A percentile compares a stretch with the other conserved stretches of the same genome.
Evolutionary conservation across 1,140 invertebrate genomes (phyloP).

Genomic region (Elymnias hypermnestra): DNA sequence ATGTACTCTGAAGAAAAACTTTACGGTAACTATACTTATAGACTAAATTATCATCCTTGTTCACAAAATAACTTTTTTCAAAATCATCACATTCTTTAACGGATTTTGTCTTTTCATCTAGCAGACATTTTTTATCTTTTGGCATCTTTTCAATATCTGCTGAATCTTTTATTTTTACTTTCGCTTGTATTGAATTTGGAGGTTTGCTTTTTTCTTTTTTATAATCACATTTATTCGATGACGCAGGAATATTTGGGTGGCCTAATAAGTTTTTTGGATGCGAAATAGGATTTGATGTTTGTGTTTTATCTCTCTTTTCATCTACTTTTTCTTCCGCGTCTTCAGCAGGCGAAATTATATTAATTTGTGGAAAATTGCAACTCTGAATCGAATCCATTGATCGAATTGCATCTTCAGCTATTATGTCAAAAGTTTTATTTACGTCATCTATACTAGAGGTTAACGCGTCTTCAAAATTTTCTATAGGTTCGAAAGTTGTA

Average conservation of each 20-base stretch:
- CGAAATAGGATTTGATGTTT: slow-evolving; percentile 46
- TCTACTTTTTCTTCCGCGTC: slow-evolving; percentile 28
- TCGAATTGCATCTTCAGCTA: slow-evolving; percentile 39
- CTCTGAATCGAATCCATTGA: slow-evolving; percentile 13
- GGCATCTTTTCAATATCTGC: slow-evolving; percentile 38
- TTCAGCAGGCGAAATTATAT: slow-evolving; percentile 48
- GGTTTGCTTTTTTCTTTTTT: slow-evolving; percentile 74
- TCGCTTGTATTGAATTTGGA: slow-evolving; percentile 50
- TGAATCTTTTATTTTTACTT: slow-evolving; percentile 65
- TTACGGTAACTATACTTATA: slow-evolving; percentile 74
- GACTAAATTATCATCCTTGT: slow-evolving; percentile 61
- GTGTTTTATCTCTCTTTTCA: slow-evolving; percentile 21
- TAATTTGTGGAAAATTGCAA: slow-evolving; percentile 48
- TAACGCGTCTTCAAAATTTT: slow-evolving; percentile 66
- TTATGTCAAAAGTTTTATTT: slow-evolving; percentile 66
- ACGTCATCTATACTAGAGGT: slow-evolving; percentile 59
- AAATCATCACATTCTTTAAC: slow-evolving; percentile 33
- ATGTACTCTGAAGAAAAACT: slow-evolving; percentile 63
- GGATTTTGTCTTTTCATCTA: slow-evolving; percentile 36
- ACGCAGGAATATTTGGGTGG: slow-evolving; percentile 71
- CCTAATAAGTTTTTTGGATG: slow-evolving; percentile 76
- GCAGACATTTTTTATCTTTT: slow-evolving; percentile 42
- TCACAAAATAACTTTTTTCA: slow-evolving; percentile 35
- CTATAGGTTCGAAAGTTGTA: slow-evolving; percentile 43
- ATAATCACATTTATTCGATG: slow-evolving; percentile 73